Evolutionary conservation across 2,888 invertebrate genomes (phyloP).

Genomic region (Hypomecis atomaria): DNA sequence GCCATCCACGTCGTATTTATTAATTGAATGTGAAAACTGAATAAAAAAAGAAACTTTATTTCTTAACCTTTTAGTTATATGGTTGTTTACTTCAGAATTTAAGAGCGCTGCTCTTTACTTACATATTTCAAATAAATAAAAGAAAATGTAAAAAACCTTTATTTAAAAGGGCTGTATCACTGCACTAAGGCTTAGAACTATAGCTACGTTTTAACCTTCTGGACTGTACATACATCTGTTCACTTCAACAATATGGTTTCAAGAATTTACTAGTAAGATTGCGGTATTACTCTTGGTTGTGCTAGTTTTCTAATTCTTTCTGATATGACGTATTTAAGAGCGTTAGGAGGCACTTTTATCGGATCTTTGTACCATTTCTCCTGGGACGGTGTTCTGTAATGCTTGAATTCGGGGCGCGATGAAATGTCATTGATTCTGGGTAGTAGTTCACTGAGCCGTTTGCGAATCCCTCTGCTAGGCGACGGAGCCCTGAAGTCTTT

Average conservation of each 20-base stretch:
- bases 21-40: no score
- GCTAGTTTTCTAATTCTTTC: conserved; percentile 12
- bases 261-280: background rate
- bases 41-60: no score
- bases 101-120: no score
- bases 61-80: no score
- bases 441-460: conserved; percentile 1
- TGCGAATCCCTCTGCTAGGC: conserved; percentile 23
- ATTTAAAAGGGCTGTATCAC: background rate
- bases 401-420: conserved; percentile 49
- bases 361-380: conserved; percentile 57
- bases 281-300: conserved; percentile 5
- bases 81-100: no score
- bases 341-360: conserved; percentile 47
- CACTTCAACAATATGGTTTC: background rate
- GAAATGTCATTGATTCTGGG: background rate
- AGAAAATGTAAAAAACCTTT: no score
- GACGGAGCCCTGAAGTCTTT: conserved; percentile 54
- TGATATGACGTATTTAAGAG: conserved; percentile 18
- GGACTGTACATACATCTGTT: background rate
- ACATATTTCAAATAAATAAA: no score
- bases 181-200: conserved; percentile 5
- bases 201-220: background rate
- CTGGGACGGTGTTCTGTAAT: conserved; percentile 54
- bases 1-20: no score